Evolutionary conservation across 2,888 invertebrate genomes (phyloP).

Genomic region (Theristus sp.): DNA sequence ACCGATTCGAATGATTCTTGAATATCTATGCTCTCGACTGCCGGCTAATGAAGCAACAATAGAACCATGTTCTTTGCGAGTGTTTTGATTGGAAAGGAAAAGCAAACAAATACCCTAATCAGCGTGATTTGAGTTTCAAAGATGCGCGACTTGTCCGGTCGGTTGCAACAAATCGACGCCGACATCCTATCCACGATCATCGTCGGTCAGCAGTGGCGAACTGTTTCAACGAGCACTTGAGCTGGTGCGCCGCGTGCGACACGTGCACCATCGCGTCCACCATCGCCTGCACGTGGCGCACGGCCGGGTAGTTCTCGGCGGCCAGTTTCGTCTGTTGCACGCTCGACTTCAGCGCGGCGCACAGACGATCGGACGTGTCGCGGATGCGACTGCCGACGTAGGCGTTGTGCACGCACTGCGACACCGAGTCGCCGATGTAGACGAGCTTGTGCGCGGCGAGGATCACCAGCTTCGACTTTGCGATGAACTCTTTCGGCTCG

Average conservation of each 20-base stretch:
- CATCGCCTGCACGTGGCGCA: slow-evolving; percentile 75
- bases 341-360: slow-evolving; percentile 58
- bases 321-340: slow-evolving; percentile 75
- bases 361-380: slow-evolving; percentile 34
- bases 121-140: too few relatives aligned
- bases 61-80: too few relatives aligned
- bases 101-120: too few relatives aligned
- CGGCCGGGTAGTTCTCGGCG: slow-evolving; percentile 74
- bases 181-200: too few relatives aligned
- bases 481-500: slow-evolving; percentile 74
- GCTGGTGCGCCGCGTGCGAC: slow-evolving; percentile 59
- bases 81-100: too few relatives aligned
- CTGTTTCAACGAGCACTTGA: slow-evolving; percentile 38
- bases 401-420: slow-evolving; percentile 37
- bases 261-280: slow-evolving; percentile 70
- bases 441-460: slow-evolving; percentile 80
- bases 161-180: too few relatives aligned
- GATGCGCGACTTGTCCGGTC: too few relatives aligned
- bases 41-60: too few relatives aligned
- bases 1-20: too few relatives aligned
- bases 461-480: slow-evolving; percentile 81
- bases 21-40: too few relatives aligned
- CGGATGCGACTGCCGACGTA: slow-evolving; percentile 7
- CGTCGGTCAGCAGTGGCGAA: not conserved
- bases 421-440: slow-evolving; percentile 78